These are phyloP conservation scores for Eucera pruinosa DNA, from an alignment of 2,888 invertebrate species.

Conservation along the genomic window DNA sequence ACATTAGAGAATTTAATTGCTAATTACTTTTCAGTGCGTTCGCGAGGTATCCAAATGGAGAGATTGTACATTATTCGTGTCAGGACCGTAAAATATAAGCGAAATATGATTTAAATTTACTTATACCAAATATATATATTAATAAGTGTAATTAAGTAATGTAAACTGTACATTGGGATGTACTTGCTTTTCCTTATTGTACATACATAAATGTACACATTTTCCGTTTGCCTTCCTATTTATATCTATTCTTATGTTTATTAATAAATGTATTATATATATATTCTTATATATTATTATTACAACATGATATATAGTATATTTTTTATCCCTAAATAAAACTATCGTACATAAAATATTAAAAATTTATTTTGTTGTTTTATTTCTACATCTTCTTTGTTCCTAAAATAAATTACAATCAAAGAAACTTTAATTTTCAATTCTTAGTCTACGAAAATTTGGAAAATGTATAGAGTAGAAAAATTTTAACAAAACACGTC, in stretches of 20 bases:
- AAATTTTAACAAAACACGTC: background rate
- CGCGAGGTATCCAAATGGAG: conserved; percentile 95
- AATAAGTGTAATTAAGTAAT: background rate
- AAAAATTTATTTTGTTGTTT: too few relatives aligned
- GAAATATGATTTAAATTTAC: conserved; percentile 9
- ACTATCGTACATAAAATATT: too few relatives aligned
- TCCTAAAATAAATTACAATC: too few relatives aligned
- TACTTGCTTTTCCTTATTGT: conserved; percentile 19
- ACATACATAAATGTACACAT: conserved; percentile 48
- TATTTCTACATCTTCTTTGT: too few relatives aligned
- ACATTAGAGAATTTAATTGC: background rate
- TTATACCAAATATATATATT: conserved; percentile 23
- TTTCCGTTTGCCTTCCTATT: conserved; percentile 33
- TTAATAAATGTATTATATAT: too few relatives aligned
- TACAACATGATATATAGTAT: too few relatives aligned
- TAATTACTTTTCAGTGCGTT: conserved; percentile 89
- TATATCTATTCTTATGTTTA: background rate
- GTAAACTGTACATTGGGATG: conserved; percentile 3
- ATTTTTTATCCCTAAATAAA: too few relatives aligned
- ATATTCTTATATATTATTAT: conserved; percentile 7
- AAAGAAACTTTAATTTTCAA: too few relatives aligned
- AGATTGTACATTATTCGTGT: conserved; percentile 97
- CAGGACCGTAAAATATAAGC: conserved; percentile 85
- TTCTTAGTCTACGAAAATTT: too few relatives aligned
- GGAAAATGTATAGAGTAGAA: too few relatives aligned